Conservation (phyloP, 2,888 invertebrate genomes). For the Drosophila falleni region DNA sequence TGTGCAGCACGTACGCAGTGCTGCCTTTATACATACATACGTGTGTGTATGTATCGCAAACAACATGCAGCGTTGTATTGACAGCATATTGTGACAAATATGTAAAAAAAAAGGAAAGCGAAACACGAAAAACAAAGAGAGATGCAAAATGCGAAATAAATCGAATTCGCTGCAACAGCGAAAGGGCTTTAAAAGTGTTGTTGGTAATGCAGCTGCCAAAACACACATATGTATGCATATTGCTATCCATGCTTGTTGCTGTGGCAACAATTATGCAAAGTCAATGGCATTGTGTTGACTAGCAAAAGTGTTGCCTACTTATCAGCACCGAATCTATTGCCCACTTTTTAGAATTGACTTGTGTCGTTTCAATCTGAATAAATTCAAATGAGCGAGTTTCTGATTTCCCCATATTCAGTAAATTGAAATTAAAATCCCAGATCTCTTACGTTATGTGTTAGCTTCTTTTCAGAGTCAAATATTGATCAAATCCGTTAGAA, state of each 20-base stretch:
- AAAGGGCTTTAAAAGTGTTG: slow-evolving; percentile 25
- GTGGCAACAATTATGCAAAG: slow-evolving; percentile 36
- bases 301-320: slow-evolving; percentile 5
- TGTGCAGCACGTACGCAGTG: slow-evolving; percentile 63
- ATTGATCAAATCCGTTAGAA: background rate
- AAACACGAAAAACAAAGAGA: slow-evolving; percentile 38
- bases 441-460: background rate
- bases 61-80: slow-evolving; percentile 73
- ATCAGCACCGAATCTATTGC: background rate
- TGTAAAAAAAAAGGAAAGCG: slow-evolving; percentile 54
- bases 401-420: too few species aligned
- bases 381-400: background rate
- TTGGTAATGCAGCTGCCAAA: slow-evolving; percentile 3
- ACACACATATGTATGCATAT: slow-evolving; percentile 6
- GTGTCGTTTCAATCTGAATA: background rate
- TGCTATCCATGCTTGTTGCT: slow-evolving; percentile 4
- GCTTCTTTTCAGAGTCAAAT: background rate
- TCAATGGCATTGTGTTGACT: slow-evolving; percentile 3
- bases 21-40: slow-evolving; percentile 19
- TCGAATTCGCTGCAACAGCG: slow-evolving; percentile 48
- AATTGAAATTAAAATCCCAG: background rate
- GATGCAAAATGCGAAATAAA: slow-evolving; percentile 48
- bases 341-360: background rate
- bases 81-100: slow-evolving; percentile 80
- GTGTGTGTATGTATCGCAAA: slow-evolving; percentile 53